A percentile compares a stretch with the other conserved stretches of the same genome.
These are phyloP conservation scores for Caenorhabditis plicata DNA, from an alignment of 2,888 invertebrate species.

Conservation along the genomic window DNA sequence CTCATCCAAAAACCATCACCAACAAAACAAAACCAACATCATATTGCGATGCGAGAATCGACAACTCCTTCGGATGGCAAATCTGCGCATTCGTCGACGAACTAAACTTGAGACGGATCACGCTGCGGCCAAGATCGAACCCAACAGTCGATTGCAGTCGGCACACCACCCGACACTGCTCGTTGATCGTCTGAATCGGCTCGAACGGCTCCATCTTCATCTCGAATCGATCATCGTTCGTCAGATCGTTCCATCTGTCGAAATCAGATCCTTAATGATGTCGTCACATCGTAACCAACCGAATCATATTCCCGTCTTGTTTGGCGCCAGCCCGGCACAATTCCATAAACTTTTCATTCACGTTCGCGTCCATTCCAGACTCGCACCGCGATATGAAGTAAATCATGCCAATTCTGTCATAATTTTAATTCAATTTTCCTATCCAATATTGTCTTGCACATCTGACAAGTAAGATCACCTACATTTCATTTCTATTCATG, in stretches of 20 bases:
- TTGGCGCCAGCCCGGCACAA: constrained; percentile 1
- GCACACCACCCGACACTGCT: constrained; percentile 3
- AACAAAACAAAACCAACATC: constrained; percentile 3
- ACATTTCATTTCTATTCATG: neutral
- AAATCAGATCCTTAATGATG: neutral
- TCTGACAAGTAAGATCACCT: no score
- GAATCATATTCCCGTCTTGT: constrained; percentile 1
- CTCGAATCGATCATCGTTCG: constrained; percentile 1
- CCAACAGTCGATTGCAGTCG: constrained; percentile 10
- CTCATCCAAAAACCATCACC: no score
- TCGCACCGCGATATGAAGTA: constrained; percentile 17
- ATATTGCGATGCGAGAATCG: constrained; percentile 15
- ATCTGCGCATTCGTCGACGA: constrained; percentile 2
- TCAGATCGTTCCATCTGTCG: constrained; percentile 1
- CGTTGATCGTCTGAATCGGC: constrained; percentile 23
- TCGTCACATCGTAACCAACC: no score
- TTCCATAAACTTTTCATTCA: constrained; percentile 4
- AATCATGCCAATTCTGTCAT: constrained; percentile 1
- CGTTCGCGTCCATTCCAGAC: constrained; percentile 7
- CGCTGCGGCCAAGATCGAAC: constrained; percentile 12
- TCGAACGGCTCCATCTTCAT: constrained; percentile 17
- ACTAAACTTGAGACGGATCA: constrained; percentile 10
- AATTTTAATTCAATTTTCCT: no score
- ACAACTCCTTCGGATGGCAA: constrained; percentile 9
- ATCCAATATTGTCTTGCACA: no score